phyloP scores from a whole-genome alignment of 2,888 invertebrate species.

The Agelastica alni region DNA sequence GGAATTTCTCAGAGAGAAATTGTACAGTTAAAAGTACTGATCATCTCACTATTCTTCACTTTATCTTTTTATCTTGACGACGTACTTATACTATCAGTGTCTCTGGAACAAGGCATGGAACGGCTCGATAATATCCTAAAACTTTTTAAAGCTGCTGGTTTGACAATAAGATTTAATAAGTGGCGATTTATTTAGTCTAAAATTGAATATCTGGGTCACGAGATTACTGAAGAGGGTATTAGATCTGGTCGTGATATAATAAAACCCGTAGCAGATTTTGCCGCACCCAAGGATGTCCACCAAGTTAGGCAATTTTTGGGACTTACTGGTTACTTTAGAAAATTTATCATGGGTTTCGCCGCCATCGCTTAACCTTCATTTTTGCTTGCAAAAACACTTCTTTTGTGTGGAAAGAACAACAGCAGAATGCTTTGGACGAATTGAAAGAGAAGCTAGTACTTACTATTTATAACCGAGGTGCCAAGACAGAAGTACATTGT shows the following conservation, averaged over 20 bases:
- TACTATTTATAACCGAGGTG: too few species aligned
- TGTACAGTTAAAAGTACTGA: too few species aligned
- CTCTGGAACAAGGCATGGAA: slow-evolving; percentile 29
- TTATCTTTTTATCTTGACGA: slow-evolving; percentile 37
- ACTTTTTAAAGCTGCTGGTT: slow-evolving; percentile 8
- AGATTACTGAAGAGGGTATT: slow-evolving; percentile 28
- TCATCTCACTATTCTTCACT: too few species aligned
- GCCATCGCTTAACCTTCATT: too few species aligned
- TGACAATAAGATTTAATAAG: slow-evolving; percentile 31
- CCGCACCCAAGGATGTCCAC: slow-evolving; percentile 37
- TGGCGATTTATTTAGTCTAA: slow-evolving; percentile 29
- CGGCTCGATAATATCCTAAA: slow-evolving; percentile 25
- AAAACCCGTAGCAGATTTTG: slow-evolving; percentile 39
- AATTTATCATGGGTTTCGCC: slow-evolving; percentile 39
- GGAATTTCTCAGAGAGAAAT: too few species aligned
- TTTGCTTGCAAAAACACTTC: too few species aligned
- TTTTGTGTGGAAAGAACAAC: too few species aligned
- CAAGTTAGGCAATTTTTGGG: slow-evolving; percentile 37
- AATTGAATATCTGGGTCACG: slow-evolving; percentile 33
- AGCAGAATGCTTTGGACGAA: too few species aligned
- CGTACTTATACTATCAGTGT: slow-evolving; percentile 32
- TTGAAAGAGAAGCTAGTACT: too few species aligned
- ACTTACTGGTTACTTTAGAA: slow-evolving; percentile 37
- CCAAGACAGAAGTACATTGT: too few species aligned
- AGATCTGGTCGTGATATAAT: slow-evolving; percentile 31